A percentile compares a stretch with the other conserved stretches of the same genome.
These are phyloP conservation scores for Bombus pyrosoma DNA, from an alignment of 1,140 invertebrate genomes.

Conservation along the genomic window DNA sequence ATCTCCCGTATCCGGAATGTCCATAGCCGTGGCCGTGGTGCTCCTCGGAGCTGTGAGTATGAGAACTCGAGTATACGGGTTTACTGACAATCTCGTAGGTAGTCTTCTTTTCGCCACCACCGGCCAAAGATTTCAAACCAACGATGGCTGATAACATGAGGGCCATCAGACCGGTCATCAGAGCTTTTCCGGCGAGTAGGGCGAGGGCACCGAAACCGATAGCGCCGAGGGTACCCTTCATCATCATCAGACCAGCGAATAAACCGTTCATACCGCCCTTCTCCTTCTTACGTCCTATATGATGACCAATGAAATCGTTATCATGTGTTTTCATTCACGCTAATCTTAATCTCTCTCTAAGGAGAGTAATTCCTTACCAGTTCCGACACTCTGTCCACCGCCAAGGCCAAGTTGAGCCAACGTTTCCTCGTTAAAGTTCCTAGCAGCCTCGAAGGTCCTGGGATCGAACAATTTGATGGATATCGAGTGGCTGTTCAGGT, in stretches of 20 bases:
- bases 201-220: conserved; percentile 89
- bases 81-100: conserved; percentile 93
- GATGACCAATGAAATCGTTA: conserved; percentile 42
- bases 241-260: conserved; percentile 82
- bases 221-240: conserved; percentile 87
- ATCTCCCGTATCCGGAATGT: conserved; percentile 84
- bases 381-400: conserved; percentile 63
- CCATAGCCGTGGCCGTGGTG: conserved; percentile 83
- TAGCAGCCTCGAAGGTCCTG: conserved; percentile 84
- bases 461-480: conserved; percentile 88
- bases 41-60: conserved; percentile 89
- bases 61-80: conserved; percentile 88
- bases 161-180: conserved; percentile 92
- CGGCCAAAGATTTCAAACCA: conserved; percentile 88
- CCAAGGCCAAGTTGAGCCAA: conserved; percentile 74
- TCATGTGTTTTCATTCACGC: background rate
- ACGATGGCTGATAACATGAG: conserved; percentile 90
- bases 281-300: conserved; percentile 82
- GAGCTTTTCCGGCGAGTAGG: conserved; percentile 90
- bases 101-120: conserved; percentile 87
- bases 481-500: conserved; percentile 88
- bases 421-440: conserved; percentile 78
- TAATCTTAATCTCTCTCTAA: background rate
- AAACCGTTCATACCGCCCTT: conserved; percentile 77
- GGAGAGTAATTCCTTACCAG: conserved; percentile 62